phyloP scores from a whole-genome alignment of 2,113 vertebrate genomes.

The Collichthys lucidus region DNA sequence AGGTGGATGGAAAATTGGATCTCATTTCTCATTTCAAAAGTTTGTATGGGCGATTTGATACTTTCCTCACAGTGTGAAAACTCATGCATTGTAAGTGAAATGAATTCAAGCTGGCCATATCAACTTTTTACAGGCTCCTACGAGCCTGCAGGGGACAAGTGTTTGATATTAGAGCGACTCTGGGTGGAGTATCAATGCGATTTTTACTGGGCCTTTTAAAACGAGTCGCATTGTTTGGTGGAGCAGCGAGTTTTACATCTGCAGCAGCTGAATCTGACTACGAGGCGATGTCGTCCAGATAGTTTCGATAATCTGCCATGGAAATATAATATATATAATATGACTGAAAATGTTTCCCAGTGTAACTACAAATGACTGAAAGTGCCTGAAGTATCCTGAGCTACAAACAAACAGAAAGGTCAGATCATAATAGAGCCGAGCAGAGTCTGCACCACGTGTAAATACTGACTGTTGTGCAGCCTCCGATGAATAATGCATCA shows the following conservation, averaged over 20 bases:
- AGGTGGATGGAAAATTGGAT: background rate
- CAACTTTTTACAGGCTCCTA: slow-evolving; percentile 16
- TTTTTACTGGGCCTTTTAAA: slow-evolving; percentile 42
- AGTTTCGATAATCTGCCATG: background rate
- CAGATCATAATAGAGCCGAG: background rate
- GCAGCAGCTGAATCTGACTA: background rate
- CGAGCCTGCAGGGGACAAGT: slow-evolving; percentile 33
- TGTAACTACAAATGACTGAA: background rate
- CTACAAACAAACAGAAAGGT: slow-evolving; percentile 12
- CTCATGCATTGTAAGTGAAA: slow-evolving; percentile 8
- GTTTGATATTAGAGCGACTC: slow-evolving; percentile 44
- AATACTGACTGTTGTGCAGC: background rate
- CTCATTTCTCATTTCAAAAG: background rate
- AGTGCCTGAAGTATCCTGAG: background rate
- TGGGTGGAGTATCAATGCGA: slow-evolving; percentile 18
- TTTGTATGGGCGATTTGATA: background rate
- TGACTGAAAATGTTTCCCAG: background rate
- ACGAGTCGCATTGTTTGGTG: too few relatives aligned
- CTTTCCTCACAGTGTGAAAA: slow-evolving; percentile 1
- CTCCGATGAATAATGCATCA: slow-evolving; percentile 52
- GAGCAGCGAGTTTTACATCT: slow-evolving; percentile 23
- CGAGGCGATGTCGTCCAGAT: background rate
- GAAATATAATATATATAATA: too few relatives aligned
- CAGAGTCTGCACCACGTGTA: slow-evolving; percentile 5
- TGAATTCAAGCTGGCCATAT: slow-evolving; percentile 30